phyloP scores from a whole-genome alignment of 1,140 invertebrate genomes.

The Anastrepha obliqua region DNA sequence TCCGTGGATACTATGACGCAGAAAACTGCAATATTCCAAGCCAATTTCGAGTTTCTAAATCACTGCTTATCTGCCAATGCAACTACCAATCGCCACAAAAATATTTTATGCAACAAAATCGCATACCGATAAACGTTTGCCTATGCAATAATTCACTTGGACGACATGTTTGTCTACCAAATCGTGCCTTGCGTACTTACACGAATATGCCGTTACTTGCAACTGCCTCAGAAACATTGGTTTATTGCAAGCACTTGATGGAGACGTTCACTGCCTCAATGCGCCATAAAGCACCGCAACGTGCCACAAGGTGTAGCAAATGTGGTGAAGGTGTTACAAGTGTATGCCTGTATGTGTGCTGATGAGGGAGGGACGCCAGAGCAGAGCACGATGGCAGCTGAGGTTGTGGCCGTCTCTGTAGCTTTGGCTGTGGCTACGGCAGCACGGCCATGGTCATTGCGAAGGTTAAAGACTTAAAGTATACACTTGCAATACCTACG shows the following conservation, averaged over 20 bases:
- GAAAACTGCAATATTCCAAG: too few relatives aligned
- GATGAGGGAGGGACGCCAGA: too few relatives aligned
- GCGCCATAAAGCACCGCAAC: constrained; percentile 25
- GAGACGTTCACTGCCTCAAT: constrained; percentile 33
- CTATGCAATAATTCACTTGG: constrained; percentile 25
- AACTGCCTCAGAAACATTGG: not conserved
- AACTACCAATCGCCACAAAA: not conserved
- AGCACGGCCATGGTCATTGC: constrained; percentile 59
- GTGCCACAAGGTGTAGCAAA: constrained; percentile 25
- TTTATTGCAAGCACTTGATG: not conserved
- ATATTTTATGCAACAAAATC: not conserved
- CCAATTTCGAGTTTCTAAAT: not conserved
- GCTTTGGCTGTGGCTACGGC: constrained; percentile 63
- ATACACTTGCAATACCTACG: not conserved
- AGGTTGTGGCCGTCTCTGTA: constrained; percentile 58
- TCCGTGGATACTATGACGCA: too few relatives aligned
- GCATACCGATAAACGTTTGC: not conserved
- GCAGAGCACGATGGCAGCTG: too few relatives aligned
- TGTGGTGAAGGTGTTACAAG: not conserved
- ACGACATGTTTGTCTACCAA: not conserved
- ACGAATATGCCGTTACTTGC: not conserved
- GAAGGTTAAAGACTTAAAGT: not conserved
- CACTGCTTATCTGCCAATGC: not conserved
- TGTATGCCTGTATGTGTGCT: too few relatives aligned
- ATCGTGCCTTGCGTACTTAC: not conserved